phyloP scores from a whole-genome alignment of 2,113 vertebrate genomes.

The Suncus etruscus region DNA sequence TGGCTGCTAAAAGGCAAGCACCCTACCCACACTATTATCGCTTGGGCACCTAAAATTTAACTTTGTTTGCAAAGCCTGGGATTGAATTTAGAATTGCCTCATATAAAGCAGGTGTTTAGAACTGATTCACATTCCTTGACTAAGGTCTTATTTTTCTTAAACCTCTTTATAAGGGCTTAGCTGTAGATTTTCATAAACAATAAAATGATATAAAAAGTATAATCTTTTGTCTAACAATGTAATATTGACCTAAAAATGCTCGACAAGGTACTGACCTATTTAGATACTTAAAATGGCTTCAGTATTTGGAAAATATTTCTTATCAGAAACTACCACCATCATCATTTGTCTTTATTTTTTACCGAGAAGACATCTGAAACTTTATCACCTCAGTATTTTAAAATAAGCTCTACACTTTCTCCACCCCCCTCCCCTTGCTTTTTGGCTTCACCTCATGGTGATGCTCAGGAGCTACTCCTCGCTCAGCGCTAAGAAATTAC shows the following conservation, averaged over 20 bases:
- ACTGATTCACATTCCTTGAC: too few species aligned
- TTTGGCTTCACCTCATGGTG: too few species aligned
- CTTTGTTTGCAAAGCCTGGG: too few species aligned
- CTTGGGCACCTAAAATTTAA: too few species aligned
- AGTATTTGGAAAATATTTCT: not conserved
- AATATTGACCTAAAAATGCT: not conserved
- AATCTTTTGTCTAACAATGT: slow-evolving; percentile 19
- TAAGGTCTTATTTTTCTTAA: not conserved
- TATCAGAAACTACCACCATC: slow-evolving; percentile 6
- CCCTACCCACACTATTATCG: too few species aligned
- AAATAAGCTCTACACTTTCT: slow-evolving; percentile 1
- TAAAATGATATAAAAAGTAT: slow-evolving; percentile 32
- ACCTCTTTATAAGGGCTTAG: too few species aligned
- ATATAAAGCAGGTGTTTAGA: too few species aligned
- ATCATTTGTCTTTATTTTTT: slow-evolving; percentile 49
- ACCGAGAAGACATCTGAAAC: not conserved
- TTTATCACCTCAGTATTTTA: slow-evolving; percentile 5
- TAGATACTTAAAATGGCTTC: slow-evolving; percentile 11
- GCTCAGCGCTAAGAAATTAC: too few species aligned
- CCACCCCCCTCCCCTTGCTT: not conserved
- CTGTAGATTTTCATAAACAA: slow-evolving; percentile 28
- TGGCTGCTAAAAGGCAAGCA: too few species aligned
- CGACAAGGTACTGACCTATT: not conserved
- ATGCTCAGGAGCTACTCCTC: too few species aligned
- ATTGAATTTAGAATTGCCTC: too few species aligned